A percentile compares a stretch with the other conserved stretches of the same genome.
These are phyloP conservation scores for Actinia tenebrosa DNA, from an alignment of 64 coral and sea anemone genomes.

Conservation along the genomic window DNA sequence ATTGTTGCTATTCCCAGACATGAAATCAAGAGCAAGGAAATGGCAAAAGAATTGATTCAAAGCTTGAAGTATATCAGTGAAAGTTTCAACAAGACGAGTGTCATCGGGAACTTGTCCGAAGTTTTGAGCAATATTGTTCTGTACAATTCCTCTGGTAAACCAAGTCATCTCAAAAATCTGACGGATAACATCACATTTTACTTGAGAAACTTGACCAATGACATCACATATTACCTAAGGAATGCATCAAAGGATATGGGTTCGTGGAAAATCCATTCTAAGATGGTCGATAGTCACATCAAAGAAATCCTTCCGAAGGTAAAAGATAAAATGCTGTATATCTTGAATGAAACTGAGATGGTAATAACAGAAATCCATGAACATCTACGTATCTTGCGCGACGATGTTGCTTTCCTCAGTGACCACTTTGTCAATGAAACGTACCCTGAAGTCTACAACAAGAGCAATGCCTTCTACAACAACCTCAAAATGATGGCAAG, in stretches of 20 bases:
- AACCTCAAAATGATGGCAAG: slow-evolving; percentile 31
- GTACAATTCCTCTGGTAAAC: slow-evolving; percentile 29
- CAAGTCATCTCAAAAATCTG: neutral
- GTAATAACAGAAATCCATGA: neutral
- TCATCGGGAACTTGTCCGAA: slow-evolving; percentile 44
- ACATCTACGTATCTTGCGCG: neutral
- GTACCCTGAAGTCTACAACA: slow-evolving; percentile 32
- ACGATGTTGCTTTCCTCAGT: slow-evolving; percentile 16
- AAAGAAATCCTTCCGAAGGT: slow-evolving; percentile 32
- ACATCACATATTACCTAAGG: slow-evolving; percentile 48
- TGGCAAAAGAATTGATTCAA: slow-evolving; percentile 59
- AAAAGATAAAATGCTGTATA: neutral
- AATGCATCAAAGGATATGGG: slow-evolving; percentile 40
- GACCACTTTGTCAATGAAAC: slow-evolving; percentile 60
- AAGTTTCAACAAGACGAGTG: slow-evolving; percentile 38
- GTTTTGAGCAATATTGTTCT: slow-evolving; percentile 31
- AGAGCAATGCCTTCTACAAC: slow-evolving; percentile 16
- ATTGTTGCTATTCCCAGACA: slow-evolving; percentile 15
- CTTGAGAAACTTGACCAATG: slow-evolving; percentile 19
- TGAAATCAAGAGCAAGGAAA: slow-evolving; percentile 38
- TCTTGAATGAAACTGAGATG: neutral
- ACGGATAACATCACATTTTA: slow-evolving; percentile 22
- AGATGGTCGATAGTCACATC: slow-evolving; percentile 42
- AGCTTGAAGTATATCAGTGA: slow-evolving; percentile 59
- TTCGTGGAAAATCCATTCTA: slow-evolving; percentile 35